These are phyloP conservation scores for Scaptomyza hsui DNA, from an alignment of 1,140 invertebrate genomes.

Conservation along the genomic window DNA sequence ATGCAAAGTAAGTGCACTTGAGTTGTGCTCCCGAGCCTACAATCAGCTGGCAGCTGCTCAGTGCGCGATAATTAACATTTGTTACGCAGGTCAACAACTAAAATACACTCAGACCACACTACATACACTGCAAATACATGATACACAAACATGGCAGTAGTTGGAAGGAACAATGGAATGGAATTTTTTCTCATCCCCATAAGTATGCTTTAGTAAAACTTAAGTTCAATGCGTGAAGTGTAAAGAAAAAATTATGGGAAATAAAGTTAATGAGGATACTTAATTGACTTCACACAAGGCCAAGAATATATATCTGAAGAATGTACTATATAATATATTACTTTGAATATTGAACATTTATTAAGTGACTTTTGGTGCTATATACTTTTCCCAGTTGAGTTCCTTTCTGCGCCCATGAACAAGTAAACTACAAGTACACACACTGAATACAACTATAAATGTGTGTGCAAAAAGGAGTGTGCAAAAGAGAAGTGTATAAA, in stretches of 20 bases:
- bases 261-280: too few relatives aligned
- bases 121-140: neutral
- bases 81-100: constrained; percentile 45
- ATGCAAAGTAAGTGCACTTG: constrained; percentile 80
- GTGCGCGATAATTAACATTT: constrained; percentile 56
- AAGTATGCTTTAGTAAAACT: neutral
- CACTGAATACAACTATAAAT: constrained; percentile 6
- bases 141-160: constrained; percentile 3
- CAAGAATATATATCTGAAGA: too few relatives aligned
- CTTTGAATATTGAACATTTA: neutral
- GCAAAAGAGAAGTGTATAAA: constrained; percentile 60
- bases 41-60: constrained; percentile 48
- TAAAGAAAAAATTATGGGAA: too few relatives aligned
- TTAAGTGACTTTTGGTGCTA: neutral
- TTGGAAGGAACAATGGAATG: neutral
- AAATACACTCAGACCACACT: constrained; percentile 6
- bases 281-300: too few relatives aligned
- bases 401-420: neutral
- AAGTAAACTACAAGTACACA: neutral
- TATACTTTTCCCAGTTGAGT: too few relatives aligned
- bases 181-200: neutral
- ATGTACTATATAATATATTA: too few relatives aligned
- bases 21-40: constrained; percentile 51
- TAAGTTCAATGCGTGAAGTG: too few relatives aligned
- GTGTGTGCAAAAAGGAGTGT: constrained; percentile 25